Conservation (phyloP, 1,140 invertebrate species). For the Conus betulinus region DNA sequence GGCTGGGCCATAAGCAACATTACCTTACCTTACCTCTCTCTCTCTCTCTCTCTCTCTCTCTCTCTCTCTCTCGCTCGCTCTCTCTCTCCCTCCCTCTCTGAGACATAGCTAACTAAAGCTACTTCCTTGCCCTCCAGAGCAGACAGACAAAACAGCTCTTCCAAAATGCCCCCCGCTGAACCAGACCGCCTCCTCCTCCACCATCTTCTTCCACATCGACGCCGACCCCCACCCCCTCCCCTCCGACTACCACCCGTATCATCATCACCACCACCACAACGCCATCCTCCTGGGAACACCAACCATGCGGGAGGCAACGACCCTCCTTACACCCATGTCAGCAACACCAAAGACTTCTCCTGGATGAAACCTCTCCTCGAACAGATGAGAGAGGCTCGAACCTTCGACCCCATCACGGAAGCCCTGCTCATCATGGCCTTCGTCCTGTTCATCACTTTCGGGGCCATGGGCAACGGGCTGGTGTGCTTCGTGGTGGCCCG, state of each 20-base stretch:
- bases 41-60: too few relatives aligned
- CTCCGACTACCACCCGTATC: too few relatives aligned
- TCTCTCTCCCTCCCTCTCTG: too few relatives aligned
- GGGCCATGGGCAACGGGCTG: conserved; percentile 86
- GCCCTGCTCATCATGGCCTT: conserved; percentile 82
- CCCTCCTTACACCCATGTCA: background rate
- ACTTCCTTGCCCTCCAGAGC: too few relatives aligned
- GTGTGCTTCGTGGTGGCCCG: conserved; percentile 87
- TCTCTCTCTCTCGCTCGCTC: too few relatives aligned
- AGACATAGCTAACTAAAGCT: too few relatives aligned
- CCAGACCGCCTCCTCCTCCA: background rate
- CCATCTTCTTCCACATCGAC: background rate
- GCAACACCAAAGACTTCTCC: background rate
- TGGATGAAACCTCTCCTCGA: conserved; percentile 38
- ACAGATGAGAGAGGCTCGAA: conserved; percentile 27
- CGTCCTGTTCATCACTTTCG: conserved; percentile 85
- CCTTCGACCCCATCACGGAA: conserved; percentile 60
- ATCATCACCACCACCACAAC: background rate
- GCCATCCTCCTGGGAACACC: background rate
- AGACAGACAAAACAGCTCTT: too few relatives aligned
- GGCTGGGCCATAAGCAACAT: too few relatives aligned
- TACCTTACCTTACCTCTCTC: too few relatives aligned
- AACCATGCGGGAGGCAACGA: background rate
- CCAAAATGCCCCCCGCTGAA: background rate
- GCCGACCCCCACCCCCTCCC: too few relatives aligned